These are phyloP conservation scores for Omphaloscelis lunosa DNA, from an alignment of 2,888 invertebrate species.

Conservation along the genomic window DNA sequence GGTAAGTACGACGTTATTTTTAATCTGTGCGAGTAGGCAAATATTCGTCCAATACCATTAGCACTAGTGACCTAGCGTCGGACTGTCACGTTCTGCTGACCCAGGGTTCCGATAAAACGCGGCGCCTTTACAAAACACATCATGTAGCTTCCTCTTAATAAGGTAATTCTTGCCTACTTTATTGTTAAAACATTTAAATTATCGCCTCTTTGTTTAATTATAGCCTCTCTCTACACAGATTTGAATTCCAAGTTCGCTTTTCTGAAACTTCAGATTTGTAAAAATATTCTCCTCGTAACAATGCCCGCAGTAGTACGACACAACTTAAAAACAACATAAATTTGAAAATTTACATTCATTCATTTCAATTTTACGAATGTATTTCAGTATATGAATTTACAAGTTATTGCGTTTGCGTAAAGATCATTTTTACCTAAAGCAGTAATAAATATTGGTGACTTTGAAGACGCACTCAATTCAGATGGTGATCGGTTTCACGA, in stretches of 20 bases:
- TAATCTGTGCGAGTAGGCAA: constrained; percentile 11
- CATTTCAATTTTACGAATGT: no score
- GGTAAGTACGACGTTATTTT: not conserved
- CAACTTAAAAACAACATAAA: no score
- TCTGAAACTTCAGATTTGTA: constrained; percentile 6
- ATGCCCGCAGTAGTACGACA: not conserved
- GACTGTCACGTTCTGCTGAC: constrained; percentile 61
- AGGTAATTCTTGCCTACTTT: not conserved
- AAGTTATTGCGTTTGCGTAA: no score
- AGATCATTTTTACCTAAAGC: no score
- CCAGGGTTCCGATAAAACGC: constrained; percentile 40
- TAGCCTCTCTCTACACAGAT: not conserved
- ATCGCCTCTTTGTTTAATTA: not conserved
- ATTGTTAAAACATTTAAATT: constrained; percentile 19
- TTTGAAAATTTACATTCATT: no score
- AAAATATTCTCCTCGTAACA: not conserved
- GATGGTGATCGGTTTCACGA: no score
- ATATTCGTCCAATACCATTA: constrained; percentile 32
- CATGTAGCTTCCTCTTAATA: constrained; percentile 42
- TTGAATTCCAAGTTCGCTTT: constrained; percentile 1
- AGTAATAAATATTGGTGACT: no score
- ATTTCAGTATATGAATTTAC: no score
- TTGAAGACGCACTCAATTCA: no score
- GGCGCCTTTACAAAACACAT: constrained; percentile 30
- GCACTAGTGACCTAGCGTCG: constrained; percentile 41